phyloP scores from a whole-genome alignment of 2,888 invertebrate species.

The Drosophila kanekoi region DNA sequence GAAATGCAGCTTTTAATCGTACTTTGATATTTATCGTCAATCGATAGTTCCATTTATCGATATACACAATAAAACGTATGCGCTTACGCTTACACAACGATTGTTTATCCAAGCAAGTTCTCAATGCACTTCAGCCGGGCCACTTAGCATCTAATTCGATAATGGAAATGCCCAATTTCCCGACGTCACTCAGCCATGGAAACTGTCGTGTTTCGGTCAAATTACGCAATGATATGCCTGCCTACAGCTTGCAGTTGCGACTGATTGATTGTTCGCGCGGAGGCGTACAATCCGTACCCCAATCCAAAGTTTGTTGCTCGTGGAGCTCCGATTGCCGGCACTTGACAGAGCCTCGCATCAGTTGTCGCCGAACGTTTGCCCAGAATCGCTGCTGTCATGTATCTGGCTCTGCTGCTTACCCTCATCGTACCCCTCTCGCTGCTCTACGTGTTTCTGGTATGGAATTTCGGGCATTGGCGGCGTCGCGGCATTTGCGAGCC shows the following conservation, averaged over 20 bases:
- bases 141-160: conserved; percentile 45
- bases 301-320: neutral
- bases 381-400: conserved; percentile 31
- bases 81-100: neutral
- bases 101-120: neutral
- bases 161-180: conserved; percentile 16
- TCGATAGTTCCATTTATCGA: neutral
- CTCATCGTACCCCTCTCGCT: conserved; percentile 23
- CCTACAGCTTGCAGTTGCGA: conserved; percentile 1
- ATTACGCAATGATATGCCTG: conserved; percentile 13
- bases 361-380: conserved; percentile 25
- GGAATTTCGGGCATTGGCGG: conserved; percentile 84
- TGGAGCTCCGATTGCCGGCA: conserved; percentile 19
- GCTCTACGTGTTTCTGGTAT: conserved; percentile 76
- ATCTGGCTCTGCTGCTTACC: conserved; percentile 34
- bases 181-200: conserved; percentile 7
- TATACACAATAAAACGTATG: neutral
- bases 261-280: neutral
- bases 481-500: conserved; percentile 83
- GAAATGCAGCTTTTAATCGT: no score
- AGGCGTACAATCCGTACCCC: neutral
- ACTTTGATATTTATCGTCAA: no score
- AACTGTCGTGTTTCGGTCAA: conserved; percentile 16
- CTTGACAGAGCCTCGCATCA: conserved; percentile 16
- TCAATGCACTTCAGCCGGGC: neutral